phyloP scores from a whole-genome alignment of 2,113 vertebrate genomes.

The Eclectus roratus region DNA sequence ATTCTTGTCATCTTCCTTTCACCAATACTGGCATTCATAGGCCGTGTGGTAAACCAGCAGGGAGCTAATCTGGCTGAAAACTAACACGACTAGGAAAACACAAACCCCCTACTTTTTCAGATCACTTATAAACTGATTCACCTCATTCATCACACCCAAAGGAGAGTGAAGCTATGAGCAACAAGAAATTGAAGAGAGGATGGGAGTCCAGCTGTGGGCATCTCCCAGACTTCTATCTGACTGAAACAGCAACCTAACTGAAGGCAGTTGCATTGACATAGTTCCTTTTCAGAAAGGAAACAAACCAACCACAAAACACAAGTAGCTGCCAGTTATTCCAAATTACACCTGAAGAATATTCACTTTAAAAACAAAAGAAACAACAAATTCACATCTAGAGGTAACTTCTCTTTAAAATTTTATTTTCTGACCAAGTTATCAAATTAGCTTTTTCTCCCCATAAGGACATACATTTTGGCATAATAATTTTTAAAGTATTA shows the following conservation, averaged over 20 bases:
- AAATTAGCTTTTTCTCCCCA: not conserved
- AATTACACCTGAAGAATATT: not conserved
- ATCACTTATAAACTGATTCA: not conserved
- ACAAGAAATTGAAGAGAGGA: not conserved
- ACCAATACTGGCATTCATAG: not conserved
- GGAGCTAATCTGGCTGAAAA: not conserved
- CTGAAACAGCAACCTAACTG: not conserved
- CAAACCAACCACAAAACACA: not conserved
- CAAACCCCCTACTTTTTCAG: not conserved
- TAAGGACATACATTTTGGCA: accelerated
- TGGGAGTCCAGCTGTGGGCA: not conserved
- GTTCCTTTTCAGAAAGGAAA: not conserved
- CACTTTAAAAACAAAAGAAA: not conserved
- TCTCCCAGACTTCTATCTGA: not conserved
- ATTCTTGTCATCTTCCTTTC: not conserved
- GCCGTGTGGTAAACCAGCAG: not conserved
- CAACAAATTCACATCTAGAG: not conserved
- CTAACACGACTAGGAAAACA: not conserved
- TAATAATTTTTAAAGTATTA: not conserved
- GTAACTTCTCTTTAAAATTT: not conserved
- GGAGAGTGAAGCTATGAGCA: not conserved
- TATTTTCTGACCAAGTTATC: not conserved
- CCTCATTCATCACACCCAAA: not conserved
- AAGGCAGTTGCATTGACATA: not conserved
- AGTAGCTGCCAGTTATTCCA: not conserved